phyloP scores from a whole-genome alignment of 2,113 vertebrate species.

The Brachionichthys hirsutus region DNA sequence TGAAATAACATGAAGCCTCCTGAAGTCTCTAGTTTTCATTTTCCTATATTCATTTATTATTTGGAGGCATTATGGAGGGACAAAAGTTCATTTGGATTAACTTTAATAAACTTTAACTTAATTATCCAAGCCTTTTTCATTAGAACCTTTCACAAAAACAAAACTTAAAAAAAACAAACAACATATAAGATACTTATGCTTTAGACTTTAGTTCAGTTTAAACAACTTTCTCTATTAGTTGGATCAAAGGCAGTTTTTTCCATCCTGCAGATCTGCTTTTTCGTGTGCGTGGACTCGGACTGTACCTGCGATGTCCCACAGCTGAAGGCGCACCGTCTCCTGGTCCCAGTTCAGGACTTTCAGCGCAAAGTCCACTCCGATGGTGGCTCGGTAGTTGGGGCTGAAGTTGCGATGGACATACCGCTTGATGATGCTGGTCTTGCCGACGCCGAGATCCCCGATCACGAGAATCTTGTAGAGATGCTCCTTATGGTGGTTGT shows the following conservation, averaged over 20 bases:
- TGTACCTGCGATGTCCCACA: constrained; percentile 82
- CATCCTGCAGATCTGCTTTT: background rate
- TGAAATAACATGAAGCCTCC: too few relatives aligned
- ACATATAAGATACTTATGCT: too few relatives aligned
- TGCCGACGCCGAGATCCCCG: constrained; percentile 83
- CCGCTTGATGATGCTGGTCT: constrained; percentile 86
- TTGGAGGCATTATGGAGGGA: too few relatives aligned
- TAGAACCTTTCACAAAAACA: background rate
- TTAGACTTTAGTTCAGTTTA: too few relatives aligned
- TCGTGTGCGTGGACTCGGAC: constrained; percentile 7
- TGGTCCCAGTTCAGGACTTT: constrained; percentile 97
- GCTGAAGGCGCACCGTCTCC: constrained; percentile 91
- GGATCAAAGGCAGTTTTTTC: too few relatives aligned
- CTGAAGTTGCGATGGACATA: constrained; percentile 94
- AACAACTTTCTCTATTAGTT: too few relatives aligned
- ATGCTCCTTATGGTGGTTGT: constrained; percentile 85
- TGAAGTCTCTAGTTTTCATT: too few relatives aligned
- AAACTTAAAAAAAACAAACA: too few relatives aligned
- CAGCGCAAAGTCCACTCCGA: constrained; percentile 96
- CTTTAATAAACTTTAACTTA: too few relatives aligned
- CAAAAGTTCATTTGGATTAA: too few relatives aligned
- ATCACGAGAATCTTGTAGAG: constrained; percentile 97
- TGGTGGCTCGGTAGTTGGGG: constrained; percentile 89
- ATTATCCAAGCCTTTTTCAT: background rate
- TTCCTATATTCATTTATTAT: too few relatives aligned